Conservation (phyloP, 2,888 invertebrate species). For the Baronia brevicornis region DNA sequence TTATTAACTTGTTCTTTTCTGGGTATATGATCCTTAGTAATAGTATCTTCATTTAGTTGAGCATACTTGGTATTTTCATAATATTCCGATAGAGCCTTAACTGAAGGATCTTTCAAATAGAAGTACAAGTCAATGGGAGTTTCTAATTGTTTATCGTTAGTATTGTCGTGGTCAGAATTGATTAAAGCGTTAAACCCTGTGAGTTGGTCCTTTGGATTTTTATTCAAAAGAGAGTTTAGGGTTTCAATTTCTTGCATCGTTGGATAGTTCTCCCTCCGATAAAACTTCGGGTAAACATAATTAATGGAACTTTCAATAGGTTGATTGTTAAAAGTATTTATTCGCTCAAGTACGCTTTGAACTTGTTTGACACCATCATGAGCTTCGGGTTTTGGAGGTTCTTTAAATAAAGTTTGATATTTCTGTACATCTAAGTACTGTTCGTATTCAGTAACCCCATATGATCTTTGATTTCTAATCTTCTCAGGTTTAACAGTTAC, state of each 20-base stretch:
- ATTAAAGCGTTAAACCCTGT: constrained; percentile 66
- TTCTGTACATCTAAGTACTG: constrained; percentile 39
- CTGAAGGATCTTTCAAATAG: constrained; percentile 44
- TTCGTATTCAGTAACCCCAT: constrained; percentile 45
- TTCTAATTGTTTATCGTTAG: constrained; percentile 32
- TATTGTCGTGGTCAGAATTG: constrained; percentile 25
- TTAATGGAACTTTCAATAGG: constrained; percentile 55
- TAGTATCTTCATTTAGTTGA: constrained; percentile 35
- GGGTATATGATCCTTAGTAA: constrained; percentile 51
- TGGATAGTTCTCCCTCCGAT: constrained; percentile 43
- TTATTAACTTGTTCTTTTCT: constrained; percentile 63
- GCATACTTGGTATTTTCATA: constrained; percentile 33
- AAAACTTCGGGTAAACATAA: constrained; percentile 49
- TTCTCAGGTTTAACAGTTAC: constrained; percentile 32
- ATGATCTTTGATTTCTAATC: constrained; percentile 59
- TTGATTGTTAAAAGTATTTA: no score
- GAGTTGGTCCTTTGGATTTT: constrained; percentile 64
- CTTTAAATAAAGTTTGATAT: constrained; percentile 39
- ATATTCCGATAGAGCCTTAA: constrained; percentile 25
- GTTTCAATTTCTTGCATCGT: constrained; percentile 54
- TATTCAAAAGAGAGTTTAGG: constrained; percentile 61
- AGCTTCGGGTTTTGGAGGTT: constrained; percentile 43
- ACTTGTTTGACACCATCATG: no score
- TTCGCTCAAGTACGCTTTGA: no score
- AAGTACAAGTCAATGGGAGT: constrained; percentile 54